phyloP scores from a whole-genome alignment of 53 echinoderm and acorn worm genomes.

The Echinometra lucunter region DNA sequence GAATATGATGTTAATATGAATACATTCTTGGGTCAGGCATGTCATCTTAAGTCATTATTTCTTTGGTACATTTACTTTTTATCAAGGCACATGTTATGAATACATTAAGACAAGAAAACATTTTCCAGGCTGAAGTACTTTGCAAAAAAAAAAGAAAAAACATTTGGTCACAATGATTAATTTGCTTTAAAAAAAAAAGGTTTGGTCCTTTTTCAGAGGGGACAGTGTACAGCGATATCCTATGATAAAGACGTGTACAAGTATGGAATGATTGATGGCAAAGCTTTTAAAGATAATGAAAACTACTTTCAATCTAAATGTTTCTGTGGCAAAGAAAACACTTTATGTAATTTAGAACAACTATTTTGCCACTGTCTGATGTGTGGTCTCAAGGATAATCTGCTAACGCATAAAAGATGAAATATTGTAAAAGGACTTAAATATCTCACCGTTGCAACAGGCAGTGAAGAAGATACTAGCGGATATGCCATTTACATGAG shows the following conservation, averaged over 20 bases:
- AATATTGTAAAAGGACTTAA: background rate
- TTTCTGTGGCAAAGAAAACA: slow-evolving; percentile 37
- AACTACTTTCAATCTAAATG: slow-evolving; percentile 41
- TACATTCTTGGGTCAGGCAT: background rate
- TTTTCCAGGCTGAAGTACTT: background rate
- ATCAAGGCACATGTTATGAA: slow-evolving; percentile 31
- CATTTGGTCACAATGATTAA: slow-evolving; percentile 34
- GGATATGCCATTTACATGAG: slow-evolving; percentile 11
- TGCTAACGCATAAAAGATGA: slow-evolving; percentile 33
- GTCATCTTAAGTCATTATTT: background rate
- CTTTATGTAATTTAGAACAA: slow-evolving; percentile 1
- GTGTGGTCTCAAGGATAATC: slow-evolving; percentile 45
- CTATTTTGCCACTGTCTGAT: background rate
- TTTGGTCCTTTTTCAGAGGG: slow-evolving; percentile 61
- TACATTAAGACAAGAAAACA: no score
- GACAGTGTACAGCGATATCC: background rate
- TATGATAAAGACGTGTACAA: background rate
- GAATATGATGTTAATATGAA: no score
- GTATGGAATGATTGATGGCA: slow-evolving; percentile 62
- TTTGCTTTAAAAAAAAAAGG: background rate
- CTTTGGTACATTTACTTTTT: background rate
- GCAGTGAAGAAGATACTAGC: background rate
- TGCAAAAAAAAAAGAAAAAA: background rate
- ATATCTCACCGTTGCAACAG: background rate
- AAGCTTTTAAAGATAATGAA: slow-evolving; percentile 53